Evolutionary conservation across 2,888 invertebrate species (phyloP).

Genomic region (Sclerodermus sp.): DNA sequence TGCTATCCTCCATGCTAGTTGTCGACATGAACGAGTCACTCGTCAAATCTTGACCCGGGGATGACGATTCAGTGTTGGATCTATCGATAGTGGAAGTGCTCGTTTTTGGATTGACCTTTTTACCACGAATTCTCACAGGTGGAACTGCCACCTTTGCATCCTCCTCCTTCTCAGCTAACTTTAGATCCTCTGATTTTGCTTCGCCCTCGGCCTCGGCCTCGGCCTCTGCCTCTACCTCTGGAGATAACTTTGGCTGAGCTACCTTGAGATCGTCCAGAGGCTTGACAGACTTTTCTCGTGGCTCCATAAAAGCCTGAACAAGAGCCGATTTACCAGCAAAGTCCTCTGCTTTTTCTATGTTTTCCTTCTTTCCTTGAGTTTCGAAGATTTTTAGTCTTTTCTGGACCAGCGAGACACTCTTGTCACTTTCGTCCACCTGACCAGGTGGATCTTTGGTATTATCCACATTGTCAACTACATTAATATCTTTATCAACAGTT

Average conservation of each 20-base stretch:
- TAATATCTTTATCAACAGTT: conserved; percentile 28
- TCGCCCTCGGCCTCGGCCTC: too few relatives aligned
- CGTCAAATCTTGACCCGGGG: not conserved
- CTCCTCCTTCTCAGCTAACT: not conserved
- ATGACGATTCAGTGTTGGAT: too few relatives aligned
- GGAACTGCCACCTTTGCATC: not conserved
- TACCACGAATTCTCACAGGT: too few relatives aligned
- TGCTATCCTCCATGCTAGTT: too few relatives aligned
- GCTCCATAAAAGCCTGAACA: not conserved
- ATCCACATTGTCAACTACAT: conserved; percentile 10
- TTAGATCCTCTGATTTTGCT: too few relatives aligned
- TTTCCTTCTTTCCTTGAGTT: conserved; percentile 8
- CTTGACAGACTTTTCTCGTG: not conserved
- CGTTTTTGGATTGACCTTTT: too few relatives aligned
- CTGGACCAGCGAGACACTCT: conserved; percentile 41
- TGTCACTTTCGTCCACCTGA: conserved; percentile 11
- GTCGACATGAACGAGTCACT: too few relatives aligned
- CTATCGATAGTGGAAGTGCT: too few relatives aligned
- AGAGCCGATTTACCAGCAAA: too few relatives aligned
- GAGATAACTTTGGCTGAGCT: too few relatives aligned
- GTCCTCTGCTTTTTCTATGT: not conserved
- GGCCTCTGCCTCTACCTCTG: too few relatives aligned
- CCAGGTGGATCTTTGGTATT: conserved; percentile 45
- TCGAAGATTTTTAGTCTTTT: conserved; percentile 44
- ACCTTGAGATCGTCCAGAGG: not conserved